A percentile compares a stretch with the other conserved stretches of the same genome.
Conservation (phyloP, 1,140 invertebrate genomes). For the Anastatus disparis region DNA sequence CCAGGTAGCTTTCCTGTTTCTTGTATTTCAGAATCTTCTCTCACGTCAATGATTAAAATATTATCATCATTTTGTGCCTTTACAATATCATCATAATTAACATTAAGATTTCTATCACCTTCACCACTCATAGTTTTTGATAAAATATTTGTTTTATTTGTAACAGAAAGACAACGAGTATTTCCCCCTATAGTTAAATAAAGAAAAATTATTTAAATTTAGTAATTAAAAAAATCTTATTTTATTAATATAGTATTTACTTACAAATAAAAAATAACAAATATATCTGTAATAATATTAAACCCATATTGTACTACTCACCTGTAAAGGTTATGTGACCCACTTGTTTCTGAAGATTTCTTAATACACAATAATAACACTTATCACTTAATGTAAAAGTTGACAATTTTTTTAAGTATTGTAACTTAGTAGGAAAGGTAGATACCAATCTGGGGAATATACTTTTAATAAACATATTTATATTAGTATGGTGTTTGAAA, state of each 20-base stretch:
- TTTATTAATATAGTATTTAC: no score
- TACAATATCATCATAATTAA: conserved; percentile 60
- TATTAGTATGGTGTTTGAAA: neutral
- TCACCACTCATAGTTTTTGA: conserved; percentile 39
- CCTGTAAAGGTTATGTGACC: conserved; percentile 18
- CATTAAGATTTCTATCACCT: conserved; percentile 36
- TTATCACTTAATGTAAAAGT: neutral
- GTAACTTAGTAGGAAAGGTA: no score
- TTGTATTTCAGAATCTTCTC: conserved; percentile 73
- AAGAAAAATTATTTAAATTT: neutral
- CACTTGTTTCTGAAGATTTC: neutral
- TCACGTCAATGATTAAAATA: conserved; percentile 73
- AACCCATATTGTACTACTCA: neutral
- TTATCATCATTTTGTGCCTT: conserved; percentile 56
- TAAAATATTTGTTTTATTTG: neutral
- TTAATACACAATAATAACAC: neutral
- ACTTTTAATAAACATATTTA: no score
- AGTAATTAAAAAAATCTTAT: no score
- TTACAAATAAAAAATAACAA: conserved; percentile 2
- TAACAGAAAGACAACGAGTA: neutral
- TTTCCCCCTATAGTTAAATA: neutral
- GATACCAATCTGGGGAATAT: neutral
- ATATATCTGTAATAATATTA: no score
- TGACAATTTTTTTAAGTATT: no score
- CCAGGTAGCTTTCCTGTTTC: conserved; percentile 74